Evolutionary conservation across 2,888 invertebrate species (phyloP), one percentile per base, ranked within the genome.

Genomic region (Mimas tiliae): DNA sequence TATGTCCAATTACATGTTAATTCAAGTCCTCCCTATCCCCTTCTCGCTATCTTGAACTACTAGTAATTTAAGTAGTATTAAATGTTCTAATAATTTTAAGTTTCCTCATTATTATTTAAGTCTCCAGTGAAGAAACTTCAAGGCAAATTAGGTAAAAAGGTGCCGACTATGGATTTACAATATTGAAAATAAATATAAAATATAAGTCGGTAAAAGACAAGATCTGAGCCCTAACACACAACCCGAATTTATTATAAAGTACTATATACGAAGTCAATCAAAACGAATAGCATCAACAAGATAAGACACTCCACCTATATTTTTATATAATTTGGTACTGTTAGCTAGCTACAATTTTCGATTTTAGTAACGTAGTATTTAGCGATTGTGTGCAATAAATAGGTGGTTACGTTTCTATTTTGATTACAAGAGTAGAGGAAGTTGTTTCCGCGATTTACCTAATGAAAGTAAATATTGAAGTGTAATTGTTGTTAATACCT

Each of bases 391-490:
- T 58, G 42, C 58, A 34, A n/a, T 19, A 47, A 67, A 45, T 63
- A 50, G 47, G 64, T 34, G 63, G 63, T 67, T 62, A 58, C 27
- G 55, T 14, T 58, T 47, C 58, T 34, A 50, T 34, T 48, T 63
- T 63, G 63, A 48, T 66, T 66, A 66, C 63, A 64, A 64, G 50
- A 62, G 58, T 64, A 67, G 34, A 67, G 63, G 58, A 64, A 64
- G 38, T 64, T 58, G 14, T 33, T 21, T 33, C 21, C 27, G 52
- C 16, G 50, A 50, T 53, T 53, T 64, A 51, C 52, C 38, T 64
- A 52, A 64, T 64, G 51, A 52, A 52, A 52, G 63, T 51, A 63
- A 63, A 58, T 42, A 58, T 58, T 38, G 16, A 42, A 58, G 19
- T 42, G 58, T 58, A 58, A 42, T 58, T 42, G 38, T 58, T 19